Evolutionary conservation across 1,140 invertebrate genomes (phyloP), one percentile per base, ranked within the genome.

Genomic region (Achatina immaculata): DNA sequence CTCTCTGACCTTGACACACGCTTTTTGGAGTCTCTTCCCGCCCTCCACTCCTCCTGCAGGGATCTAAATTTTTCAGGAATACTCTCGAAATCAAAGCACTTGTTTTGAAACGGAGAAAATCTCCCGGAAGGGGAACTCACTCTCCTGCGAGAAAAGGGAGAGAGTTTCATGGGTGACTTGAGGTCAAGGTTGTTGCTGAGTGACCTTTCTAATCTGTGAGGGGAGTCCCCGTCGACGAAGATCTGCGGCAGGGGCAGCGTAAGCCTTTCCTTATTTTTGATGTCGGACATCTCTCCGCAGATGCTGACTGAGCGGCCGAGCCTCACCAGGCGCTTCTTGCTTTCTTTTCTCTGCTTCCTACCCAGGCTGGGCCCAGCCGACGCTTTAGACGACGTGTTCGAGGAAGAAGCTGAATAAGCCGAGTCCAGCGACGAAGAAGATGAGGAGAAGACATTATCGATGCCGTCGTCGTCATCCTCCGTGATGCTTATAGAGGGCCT

Each of bases 1-100:
- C 43, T 66, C 4, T 55, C 62, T 16, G 76, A 58, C 14, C 14
- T n/a, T 42, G 51, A 40, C 6, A 38, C 28, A 24, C 34, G 45
- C 34, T 43, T n/a, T 34, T 62, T 76, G 19, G 19, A 43, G 6
- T 45, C 76, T 38, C 58, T 36, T 38, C 38, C 45, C 1, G 68
- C 21, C 38, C 43, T 40, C 42, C 42, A 80, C 38, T 80, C 78
- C 16, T 80, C 78, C 45, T 80, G 78, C 1, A 80, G 68, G 0
- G 78, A 66, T 16, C 78, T 42, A 14, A 80, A 34, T 36, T 80
- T 80, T 6, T 80, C 78, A 0, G 78, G 78, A 36, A 80, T 69
- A 28, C 36, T 71, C 7, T 80, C 78, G n/a, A 80, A 80, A 66
- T 80, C 68, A 40, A 80, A 80, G 48, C 78, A 80, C 24, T n/a